phyloP scores from a whole-genome alignment of 2,888 invertebrate genomes.

The Cantharis lateralis region DNA sequence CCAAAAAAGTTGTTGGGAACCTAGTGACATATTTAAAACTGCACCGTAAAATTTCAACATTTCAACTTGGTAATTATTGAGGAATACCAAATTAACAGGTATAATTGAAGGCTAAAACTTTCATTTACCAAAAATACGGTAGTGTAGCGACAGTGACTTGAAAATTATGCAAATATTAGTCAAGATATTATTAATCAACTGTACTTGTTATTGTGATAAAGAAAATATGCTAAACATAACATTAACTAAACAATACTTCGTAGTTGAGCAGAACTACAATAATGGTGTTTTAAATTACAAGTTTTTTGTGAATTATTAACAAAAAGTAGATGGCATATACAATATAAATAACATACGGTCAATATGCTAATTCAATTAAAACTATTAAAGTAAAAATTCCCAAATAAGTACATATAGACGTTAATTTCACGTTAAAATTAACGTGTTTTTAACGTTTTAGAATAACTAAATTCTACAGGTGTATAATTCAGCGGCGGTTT shows the following conservation, averaged over 20 bases:
- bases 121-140: neutral
- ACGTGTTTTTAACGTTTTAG: no score
- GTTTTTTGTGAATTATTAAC: neutral
- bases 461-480: no score
- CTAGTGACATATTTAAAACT: neutral
- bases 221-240: neutral
- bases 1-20: neutral
- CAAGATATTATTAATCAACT: neutral
- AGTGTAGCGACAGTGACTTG: neutral
- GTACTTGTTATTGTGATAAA: neutral
- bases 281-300: neutral
- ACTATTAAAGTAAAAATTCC: no score
- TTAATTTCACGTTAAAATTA: no score
- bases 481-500: no score
- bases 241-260: neutral
- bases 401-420: no score
- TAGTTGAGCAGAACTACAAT: neutral
- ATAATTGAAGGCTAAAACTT: neutral
- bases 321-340: no score
- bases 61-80: neutral
- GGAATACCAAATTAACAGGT: neutral
- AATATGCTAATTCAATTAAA: no score
- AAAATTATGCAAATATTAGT: neutral
- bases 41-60: neutral
- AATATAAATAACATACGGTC: no score